Conservation (phyloP, 2,797 vertebrate species). For the Enteromius radiatus region DNA sequence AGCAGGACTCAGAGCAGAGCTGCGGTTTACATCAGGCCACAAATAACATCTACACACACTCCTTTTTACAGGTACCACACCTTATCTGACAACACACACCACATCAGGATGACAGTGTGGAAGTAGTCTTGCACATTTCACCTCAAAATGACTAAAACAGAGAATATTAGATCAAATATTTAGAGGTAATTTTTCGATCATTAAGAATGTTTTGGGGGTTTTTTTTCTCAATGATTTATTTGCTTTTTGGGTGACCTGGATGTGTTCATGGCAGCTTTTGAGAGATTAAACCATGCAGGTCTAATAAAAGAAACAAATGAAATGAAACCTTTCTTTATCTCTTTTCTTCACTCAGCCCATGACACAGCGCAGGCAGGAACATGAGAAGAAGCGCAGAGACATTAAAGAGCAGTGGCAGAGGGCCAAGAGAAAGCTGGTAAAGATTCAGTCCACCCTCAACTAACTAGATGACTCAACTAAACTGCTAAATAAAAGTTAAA, state of each 20-base stretch:
- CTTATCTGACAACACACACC: neutral
- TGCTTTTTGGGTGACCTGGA: neutral
- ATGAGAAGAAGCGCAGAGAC: conserved; percentile 93
- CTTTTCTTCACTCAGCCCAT: conserved; percentile 79
- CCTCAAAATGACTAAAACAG: neutral
- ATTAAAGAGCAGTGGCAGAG: conserved; percentile 95
- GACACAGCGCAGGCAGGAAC: conserved; percentile 84
- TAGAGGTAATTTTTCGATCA: no score
- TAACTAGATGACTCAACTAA: neutral
- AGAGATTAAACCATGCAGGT: neutral
- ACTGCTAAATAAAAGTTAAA: neutral
- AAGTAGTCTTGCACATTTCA: neutral
- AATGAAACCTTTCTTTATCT: neutral
- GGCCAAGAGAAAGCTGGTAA: conserved; percentile 93
- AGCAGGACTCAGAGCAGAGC: conserved; percentile 92
- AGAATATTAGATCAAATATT: neutral
- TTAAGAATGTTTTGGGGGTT: no score
- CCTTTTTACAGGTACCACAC: conserved; percentile 88
- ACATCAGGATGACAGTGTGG: neutral
- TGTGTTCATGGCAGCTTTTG: neutral
- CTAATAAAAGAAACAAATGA: neutral
- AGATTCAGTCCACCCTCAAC: neutral
- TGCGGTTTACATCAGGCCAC: conserved; percentile 80
- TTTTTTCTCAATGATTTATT: no score
- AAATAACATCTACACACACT: conserved; percentile 85